phyloP scores from a whole-genome alignment of 2,113 vertebrate species.

The Dasyprocta punctata region DNA sequence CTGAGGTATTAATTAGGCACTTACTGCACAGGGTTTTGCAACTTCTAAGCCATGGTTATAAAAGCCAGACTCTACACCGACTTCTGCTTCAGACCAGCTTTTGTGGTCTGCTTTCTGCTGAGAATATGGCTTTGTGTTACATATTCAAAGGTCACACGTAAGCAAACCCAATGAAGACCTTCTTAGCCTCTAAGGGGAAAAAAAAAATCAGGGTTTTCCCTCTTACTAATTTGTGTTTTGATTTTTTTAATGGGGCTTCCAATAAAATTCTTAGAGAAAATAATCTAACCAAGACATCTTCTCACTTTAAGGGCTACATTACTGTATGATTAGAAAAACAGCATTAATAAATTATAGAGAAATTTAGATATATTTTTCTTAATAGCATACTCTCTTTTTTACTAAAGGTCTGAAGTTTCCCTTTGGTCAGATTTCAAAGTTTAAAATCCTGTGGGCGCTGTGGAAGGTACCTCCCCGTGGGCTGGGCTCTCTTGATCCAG shows the following conservation, averaged over 20 bases:
- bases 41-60: not conserved
- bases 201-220: not conserved
- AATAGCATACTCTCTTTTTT: not conserved
- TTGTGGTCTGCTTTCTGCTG: not conserved
- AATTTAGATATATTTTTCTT: not conserved
- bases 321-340: constrained; percentile 12
- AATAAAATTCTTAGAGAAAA: constrained; percentile 15
- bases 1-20: constrained; percentile 89
- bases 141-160: not conserved
- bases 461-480: not conserved
- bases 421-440: not conserved
- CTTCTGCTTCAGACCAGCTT: not conserved
- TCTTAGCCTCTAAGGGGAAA: not conserved
- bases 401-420: not conserved
- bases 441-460: not conserved
- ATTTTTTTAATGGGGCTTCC: not conserved
- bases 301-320: not conserved
- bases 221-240: not conserved
- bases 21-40: rapidly evolving
- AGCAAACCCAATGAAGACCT: not conserved
- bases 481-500: too few relatives aligned
- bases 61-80: not conserved
- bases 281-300: not conserved
- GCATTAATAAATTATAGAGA: not conserved
- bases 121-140: not conserved